Evolutionary conservation across 1,140 invertebrate species (phyloP).

Genomic region (Diploscapter pachys): DNA sequence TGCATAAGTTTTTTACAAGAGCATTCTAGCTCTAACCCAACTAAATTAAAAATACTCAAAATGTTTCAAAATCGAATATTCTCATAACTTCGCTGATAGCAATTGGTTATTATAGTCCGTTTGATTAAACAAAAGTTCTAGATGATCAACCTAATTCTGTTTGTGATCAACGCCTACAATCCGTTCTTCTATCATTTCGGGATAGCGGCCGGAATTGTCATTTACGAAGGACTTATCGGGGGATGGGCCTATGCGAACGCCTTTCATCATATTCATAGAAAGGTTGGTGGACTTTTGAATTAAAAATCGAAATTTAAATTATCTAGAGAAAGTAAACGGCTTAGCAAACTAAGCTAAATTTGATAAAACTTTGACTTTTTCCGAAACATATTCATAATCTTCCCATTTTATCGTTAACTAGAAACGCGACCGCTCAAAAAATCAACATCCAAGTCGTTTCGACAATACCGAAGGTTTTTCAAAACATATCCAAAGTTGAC

Average conservation of each 20-base stretch:
- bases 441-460: background rate
- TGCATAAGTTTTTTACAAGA: no score
- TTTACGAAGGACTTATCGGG: slow-evolving; percentile 63
- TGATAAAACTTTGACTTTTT: background rate
- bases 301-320: background rate
- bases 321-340: background rate
- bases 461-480: no score
- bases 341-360: background rate
- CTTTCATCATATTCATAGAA: slow-evolving; percentile 73
- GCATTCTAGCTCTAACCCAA: no score
- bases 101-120: no score
- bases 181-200: slow-evolving; percentile 31
- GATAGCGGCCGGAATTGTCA: slow-evolving; percentile 47
- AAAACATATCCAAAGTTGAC: no score
- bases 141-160: no score
- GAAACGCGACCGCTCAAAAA: background rate
- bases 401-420: background rate
- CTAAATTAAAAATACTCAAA: no score
- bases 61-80: no score
- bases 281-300: slow-evolving; percentile 63
- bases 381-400: background rate
- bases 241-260: slow-evolving; percentile 85
- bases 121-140: no score
- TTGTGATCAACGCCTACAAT: no score
- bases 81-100: no score